phyloP scores from a whole-genome alignment of 2,113 vertebrate species.

The Aegotheles bennettii region DNA sequence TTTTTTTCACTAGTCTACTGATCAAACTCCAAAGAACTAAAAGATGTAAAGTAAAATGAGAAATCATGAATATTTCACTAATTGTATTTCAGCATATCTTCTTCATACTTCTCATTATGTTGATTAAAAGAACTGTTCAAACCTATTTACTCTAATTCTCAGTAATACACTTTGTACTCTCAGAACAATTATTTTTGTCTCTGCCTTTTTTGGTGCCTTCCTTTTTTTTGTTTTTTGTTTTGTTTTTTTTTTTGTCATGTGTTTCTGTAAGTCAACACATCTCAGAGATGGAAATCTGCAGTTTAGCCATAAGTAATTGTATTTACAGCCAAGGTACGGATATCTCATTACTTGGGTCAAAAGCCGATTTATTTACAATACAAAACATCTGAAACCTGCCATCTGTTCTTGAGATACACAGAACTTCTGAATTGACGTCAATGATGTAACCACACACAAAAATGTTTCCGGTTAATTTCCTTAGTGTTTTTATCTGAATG shows the following conservation, averaged over 20 bases:
- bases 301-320: conserved; percentile 37
- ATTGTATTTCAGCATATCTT: not conserved
- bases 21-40: not conserved
- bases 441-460: conserved; percentile 37
- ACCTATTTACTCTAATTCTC: not conserved
- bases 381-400: conserved; percentile 59
- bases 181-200: not conserved
- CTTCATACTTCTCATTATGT: not conserved
- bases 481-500: conserved; percentile 1
- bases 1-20: not conserved
- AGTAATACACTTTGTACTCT: not conserved
- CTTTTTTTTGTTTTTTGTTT: accelerated
- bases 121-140: not conserved
- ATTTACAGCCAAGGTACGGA: conserved; percentile 43
- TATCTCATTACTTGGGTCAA: conserved; percentile 43
- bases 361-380: conserved; percentile 64
- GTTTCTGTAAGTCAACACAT: not conserved
- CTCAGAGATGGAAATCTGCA: not conserved
- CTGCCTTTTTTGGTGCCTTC: accelerated
- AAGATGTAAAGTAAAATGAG: not conserved
- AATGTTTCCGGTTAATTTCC: conserved; percentile 17
- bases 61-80: not conserved
- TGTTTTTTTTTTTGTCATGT: not conserved
- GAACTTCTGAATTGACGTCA: conserved; percentile 65
- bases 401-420: conserved; percentile 62